A percentile compares a stretch with the other conserved stretches of the same genome.
Conservation (phyloP, 1,140 invertebrate genomes). For the Ceratosolen fusciceps region DNA sequence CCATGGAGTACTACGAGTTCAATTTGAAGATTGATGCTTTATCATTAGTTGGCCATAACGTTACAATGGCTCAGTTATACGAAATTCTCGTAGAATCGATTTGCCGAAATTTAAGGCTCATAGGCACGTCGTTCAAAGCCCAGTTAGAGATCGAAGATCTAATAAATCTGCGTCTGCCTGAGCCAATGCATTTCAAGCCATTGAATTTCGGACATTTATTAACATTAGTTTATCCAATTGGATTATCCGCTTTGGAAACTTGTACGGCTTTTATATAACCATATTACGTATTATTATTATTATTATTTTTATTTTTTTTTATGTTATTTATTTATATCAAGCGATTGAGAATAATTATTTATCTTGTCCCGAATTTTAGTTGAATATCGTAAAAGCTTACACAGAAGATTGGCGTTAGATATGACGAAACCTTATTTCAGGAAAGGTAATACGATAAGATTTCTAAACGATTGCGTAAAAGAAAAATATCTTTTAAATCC, state of each 20-base stretch:
- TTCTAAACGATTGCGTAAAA: conserved; percentile 69
- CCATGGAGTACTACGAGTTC: conserved; percentile 70
- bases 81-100: conserved; percentile 81
- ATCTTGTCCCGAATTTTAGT: conserved; percentile 68
- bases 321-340: no score
- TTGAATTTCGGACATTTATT: conserved; percentile 81
- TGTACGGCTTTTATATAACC: conserved; percentile 71
- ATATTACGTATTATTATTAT: neutral
- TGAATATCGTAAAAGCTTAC: conserved; percentile 76
- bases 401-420: conserved; percentile 79
- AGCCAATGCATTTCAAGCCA: conserved; percentile 69
- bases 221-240: conserved; percentile 79
- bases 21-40: conserved; percentile 79
- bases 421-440: conserved; percentile 80
- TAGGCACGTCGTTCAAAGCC: conserved; percentile 75
- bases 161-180: conserved; percentile 55
- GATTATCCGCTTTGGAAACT: conserved; percentile 75
- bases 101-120: conserved; percentile 77
- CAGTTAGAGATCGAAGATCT: conserved; percentile 68
- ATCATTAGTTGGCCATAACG: conserved; percentile 77
- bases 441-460: conserved; percentile 77
- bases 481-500: conserved; percentile 79
- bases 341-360: neutral
- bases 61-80: conserved; percentile 77
- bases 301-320: conserved; percentile 20